Conservation (phyloP, 2,888 invertebrate genomes). For the Saturnia pavonia region DNA sequence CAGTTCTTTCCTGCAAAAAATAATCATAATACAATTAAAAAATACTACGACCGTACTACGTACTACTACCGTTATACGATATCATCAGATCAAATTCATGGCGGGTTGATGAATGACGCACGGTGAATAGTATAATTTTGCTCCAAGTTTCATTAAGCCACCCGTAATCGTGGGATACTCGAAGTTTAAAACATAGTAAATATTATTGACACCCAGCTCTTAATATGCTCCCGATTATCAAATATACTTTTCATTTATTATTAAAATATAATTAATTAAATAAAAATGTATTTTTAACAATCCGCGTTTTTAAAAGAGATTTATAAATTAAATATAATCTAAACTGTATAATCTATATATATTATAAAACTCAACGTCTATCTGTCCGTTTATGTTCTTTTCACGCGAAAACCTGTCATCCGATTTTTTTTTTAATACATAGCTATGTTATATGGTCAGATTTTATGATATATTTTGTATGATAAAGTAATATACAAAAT, state of each 20-base stretch:
- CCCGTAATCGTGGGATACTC: slow-evolving; percentile 38
- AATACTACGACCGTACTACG: slow-evolving; percentile 41
- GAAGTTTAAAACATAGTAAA: slow-evolving; percentile 15
- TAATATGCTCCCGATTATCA: background rate
- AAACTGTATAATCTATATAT: too few species aligned
- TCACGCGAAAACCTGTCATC: too few species aligned
- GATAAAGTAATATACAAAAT: too few species aligned
- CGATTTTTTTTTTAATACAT: too few species aligned
- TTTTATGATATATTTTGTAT: too few species aligned
- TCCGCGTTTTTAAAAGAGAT: too few species aligned
- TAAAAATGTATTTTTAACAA: too few species aligned
- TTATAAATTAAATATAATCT: too few species aligned
- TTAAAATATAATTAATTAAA: background rate
- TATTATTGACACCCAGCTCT: background rate
- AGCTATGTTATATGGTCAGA: too few species aligned
- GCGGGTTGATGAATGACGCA: slow-evolving; percentile 45
- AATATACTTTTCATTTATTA: background rate
- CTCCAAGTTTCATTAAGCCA: slow-evolving; percentile 43
- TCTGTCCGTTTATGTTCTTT: too few species aligned
- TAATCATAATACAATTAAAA: slow-evolving; percentile 35
- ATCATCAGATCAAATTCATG: slow-evolving; percentile 47
- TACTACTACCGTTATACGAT: slow-evolving; percentile 29
- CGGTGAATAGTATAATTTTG: slow-evolving; percentile 43
- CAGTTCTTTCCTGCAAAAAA: slow-evolving; percentile 67
- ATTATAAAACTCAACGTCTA: too few species aligned